These are phyloP conservation scores for Embidobia sp. DNA, from an alignment of 2,888 invertebrate genomes.

Conservation along the genomic window DNA sequence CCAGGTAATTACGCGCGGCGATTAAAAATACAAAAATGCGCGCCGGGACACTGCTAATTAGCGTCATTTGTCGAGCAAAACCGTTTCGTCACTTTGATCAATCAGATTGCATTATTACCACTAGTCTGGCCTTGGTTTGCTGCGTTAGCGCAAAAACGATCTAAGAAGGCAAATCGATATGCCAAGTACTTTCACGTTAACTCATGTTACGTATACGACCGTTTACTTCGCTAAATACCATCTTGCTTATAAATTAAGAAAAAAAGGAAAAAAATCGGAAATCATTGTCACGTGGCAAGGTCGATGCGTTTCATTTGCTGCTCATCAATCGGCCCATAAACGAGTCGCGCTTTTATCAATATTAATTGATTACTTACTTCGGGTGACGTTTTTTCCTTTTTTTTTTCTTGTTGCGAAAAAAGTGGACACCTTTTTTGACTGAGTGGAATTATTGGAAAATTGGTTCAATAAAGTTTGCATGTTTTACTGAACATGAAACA, in stretches of 20 bases:
- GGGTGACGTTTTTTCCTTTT: no score
- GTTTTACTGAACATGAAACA: no score
- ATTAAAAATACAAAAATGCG: conserved; percentile 24
- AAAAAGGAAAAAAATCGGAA: conserved; percentile 55
- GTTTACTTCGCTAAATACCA: conserved; percentile 68
- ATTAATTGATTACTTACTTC: no score
- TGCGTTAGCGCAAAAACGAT: conserved; percentile 67
- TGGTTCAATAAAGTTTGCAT: no score
- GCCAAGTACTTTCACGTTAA: conserved; percentile 71
- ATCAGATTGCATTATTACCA: conserved; percentile 62
- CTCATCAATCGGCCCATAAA: conserved; percentile 29
- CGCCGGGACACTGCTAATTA: conserved; percentile 32
- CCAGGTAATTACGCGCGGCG: conserved; percentile 85
- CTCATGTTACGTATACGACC: conserved; percentile 46
- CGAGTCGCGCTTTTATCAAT: conserved; percentile 7
- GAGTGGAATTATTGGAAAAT: no score
- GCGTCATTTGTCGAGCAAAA: conserved; percentile 53
- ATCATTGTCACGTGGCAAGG: conserved; percentile 65
- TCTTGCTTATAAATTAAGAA: conserved; percentile 56
- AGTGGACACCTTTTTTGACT: no score
- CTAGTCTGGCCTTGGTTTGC: conserved; percentile 69
- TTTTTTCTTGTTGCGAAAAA: no score
- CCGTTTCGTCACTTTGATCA: conserved; percentile 62
- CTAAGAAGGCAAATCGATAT: conserved; percentile 65
- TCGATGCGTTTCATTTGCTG: conserved; percentile 43